These are phyloP conservation scores for Catocala fraxini DNA, from an alignment of 2,888 invertebrate genomes.

Conservation along the genomic window DNA sequence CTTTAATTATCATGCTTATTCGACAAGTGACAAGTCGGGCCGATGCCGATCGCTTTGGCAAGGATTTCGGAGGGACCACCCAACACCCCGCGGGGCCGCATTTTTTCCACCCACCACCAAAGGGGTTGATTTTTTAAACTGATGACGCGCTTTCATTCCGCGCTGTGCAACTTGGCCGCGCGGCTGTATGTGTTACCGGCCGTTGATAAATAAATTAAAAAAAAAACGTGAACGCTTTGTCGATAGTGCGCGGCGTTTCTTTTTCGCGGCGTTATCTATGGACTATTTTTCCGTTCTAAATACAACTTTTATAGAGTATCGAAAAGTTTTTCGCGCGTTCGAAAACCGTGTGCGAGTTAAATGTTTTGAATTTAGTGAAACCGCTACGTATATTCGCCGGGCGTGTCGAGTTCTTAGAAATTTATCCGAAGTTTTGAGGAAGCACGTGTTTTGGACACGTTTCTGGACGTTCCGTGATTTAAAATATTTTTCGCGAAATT, in stretches of 20 bases:
- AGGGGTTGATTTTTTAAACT: constrained; percentile 89
- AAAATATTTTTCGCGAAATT: constrained; percentile 34
- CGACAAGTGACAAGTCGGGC: constrained; percentile 85
- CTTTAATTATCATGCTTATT: constrained; percentile 86
- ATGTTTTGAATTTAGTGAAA: constrained; percentile 26
- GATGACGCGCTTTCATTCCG: constrained; percentile 89
- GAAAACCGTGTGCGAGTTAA: constrained; percentile 34
- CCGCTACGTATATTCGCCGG: constrained; percentile 27
- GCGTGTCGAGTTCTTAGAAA: constrained; percentile 40
- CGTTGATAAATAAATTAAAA: constrained; percentile 83
- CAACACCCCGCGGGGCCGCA: constrained; percentile 78
- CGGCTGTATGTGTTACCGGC: constrained; percentile 83
- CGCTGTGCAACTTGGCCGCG: constrained; percentile 86
- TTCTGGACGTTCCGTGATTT: constrained; percentile 32
- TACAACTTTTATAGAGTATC: constrained; percentile 64
- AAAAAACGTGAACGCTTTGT: constrained; percentile 78
- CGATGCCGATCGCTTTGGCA: constrained; percentile 85
- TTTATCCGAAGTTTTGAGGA: constrained; percentile 34
- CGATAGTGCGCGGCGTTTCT: constrained; percentile 81
- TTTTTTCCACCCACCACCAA: constrained; percentile 85
- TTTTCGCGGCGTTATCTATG: constrained; percentile 78
- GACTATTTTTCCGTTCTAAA: constrained; percentile 69
- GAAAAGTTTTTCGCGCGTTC: constrained; percentile 52
- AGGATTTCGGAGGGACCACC: constrained; percentile 84
- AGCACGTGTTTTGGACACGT: constrained; percentile 30